phyloP scores from a whole-genome alignment of 2,797 vertebrate species.

The Yasuhikotakia modesta region DNA sequence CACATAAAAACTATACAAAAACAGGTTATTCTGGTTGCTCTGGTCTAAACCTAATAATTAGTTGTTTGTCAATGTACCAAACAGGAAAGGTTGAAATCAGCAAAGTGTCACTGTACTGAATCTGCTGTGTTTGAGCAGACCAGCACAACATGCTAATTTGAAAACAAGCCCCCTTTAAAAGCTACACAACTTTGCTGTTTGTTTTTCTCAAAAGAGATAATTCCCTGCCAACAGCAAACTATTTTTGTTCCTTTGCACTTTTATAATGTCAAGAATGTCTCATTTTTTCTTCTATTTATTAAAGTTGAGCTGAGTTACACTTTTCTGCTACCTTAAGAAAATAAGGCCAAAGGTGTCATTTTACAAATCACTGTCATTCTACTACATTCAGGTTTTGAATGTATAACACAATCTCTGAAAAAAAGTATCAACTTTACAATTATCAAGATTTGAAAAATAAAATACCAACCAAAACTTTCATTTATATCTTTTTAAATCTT shows the following conservation, averaged over 20 bases:
- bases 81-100: not conserved
- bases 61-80: not conserved
- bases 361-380: conserved; percentile 56
- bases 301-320: conserved; percentile 36
- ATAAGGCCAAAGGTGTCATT: conserved; percentile 67
- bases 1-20: not conserved
- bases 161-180: conserved; percentile 5
- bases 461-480: conserved; percentile 51
- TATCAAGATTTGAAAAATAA: conserved; percentile 58
- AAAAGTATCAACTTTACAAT: conserved; percentile 71
- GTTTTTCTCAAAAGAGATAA: conserved; percentile 15
- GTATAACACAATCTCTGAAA: conserved; percentile 68
- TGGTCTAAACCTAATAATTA: not conserved
- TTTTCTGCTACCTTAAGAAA: conserved; percentile 45
- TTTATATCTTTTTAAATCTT: conserved; percentile 46
- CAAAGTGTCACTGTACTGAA: not conserved
- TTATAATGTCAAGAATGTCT: not conserved
- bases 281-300: conserved; percentile 48
- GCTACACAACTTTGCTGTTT: conserved; percentile 8
- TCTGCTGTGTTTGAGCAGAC: not conserved
- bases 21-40: not conserved
- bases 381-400: conserved; percentile 63
- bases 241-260: not conserved
- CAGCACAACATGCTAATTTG: not conserved
- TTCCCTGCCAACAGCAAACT: conserved; percentile 59